phyloP scores from a whole-genome alignment of 2,797 vertebrate species.

The Odontamblyopus rebecca region DNA sequence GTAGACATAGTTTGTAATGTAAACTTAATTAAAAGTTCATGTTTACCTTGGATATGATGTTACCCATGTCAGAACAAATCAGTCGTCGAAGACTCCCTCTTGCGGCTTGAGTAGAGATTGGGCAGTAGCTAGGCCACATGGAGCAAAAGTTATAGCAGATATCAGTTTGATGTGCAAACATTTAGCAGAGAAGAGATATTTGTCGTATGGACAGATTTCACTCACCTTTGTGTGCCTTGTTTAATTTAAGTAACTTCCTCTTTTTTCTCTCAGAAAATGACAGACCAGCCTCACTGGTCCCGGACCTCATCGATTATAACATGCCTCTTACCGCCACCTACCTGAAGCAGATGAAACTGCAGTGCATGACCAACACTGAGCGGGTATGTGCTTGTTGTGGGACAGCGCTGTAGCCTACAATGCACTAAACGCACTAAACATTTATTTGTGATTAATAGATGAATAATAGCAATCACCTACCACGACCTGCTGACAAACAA shows the following conservation, averaged over 20 bases:
- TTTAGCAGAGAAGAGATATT: constrained; percentile 1
- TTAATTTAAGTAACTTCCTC: neutral
- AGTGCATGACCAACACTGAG: constrained; percentile 92
- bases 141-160: constrained; percentile 15
- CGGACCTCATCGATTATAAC: constrained; percentile 98
- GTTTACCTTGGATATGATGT: constrained; percentile 59
- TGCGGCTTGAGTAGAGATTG: constrained; percentile 37
- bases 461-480: neutral
- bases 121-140: constrained; percentile 16
- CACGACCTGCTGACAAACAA: no score
- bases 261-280: constrained; percentile 84
- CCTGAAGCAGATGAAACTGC: constrained; percentile 97
- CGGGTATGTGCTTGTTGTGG: constrained; percentile 77
- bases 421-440: neutral
- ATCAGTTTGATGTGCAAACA: constrained; percentile 18
- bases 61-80: constrained; percentile 45
- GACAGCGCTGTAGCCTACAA: neutral
- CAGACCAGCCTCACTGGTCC: constrained; percentile 91
- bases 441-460: neutral
- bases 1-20: neutral
- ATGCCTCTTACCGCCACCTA: constrained; percentile 98
- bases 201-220: neutral
- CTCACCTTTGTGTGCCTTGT: neutral
- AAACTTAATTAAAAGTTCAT: neutral
- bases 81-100: constrained; percentile 53